Evolutionary conservation across 2,888 invertebrate genomes (phyloP).

Genomic region (Pandemis heparana): DNA sequence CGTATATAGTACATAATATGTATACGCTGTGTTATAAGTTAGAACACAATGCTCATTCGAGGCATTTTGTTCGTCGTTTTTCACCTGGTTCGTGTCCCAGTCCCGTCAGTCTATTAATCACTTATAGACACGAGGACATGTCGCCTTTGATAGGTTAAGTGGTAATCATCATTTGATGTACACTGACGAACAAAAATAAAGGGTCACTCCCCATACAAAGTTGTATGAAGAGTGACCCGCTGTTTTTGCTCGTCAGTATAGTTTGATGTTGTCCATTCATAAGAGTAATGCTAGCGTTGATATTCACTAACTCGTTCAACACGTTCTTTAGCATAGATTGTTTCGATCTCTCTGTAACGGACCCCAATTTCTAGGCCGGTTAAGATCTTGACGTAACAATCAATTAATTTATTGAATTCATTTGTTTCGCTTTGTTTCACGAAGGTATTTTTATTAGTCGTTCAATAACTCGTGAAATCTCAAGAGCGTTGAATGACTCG

Average conservation of each 20-base stretch:
- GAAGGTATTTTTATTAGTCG: slow-evolving; percentile 6
- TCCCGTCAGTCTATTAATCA: neutral
- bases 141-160: neutral
- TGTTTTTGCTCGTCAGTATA: too few relatives aligned
- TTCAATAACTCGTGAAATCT: slow-evolving; percentile 13
- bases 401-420: neutral
- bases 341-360: neutral
- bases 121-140: neutral
- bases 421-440: slow-evolving; percentile 2
- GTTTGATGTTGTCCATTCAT: neutral
- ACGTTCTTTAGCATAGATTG: neutral
- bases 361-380: neutral
- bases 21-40: neutral
- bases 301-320: neutral
- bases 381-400: neutral
- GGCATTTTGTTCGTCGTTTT: neutral
- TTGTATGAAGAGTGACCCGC: too few relatives aligned
- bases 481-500: slow-evolving; percentile 13
- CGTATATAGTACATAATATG: too few relatives aligned
- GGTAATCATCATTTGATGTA: neutral
- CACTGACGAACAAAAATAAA: too few relatives aligned
- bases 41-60: neutral
- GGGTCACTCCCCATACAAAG: too few relatives aligned
- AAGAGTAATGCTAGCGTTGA: neutral
- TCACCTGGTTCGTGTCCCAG: neutral